Evolutionary conservation across 2,113 vertebrate species (phyloP), one percentile per base, ranked within the genome.

Genomic region (Eclectus roratus): DNA sequence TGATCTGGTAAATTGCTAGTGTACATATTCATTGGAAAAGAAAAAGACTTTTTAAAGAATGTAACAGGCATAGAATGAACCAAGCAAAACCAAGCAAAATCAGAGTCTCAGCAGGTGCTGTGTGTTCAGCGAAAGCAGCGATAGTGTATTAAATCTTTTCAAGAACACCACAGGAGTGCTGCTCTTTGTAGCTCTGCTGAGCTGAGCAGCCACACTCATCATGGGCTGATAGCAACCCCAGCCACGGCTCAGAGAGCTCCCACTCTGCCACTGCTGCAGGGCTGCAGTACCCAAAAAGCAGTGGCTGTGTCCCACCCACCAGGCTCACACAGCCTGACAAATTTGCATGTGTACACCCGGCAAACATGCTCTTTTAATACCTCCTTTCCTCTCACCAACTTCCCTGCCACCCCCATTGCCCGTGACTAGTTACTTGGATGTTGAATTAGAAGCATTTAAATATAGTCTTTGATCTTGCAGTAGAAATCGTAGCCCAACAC

Each of bases 371-470:
- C 58, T 60, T 85, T 41, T 47, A 71, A 61, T 41, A 49, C 23
- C 31, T 83, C 43, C 16, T 79, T 80, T 69, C 47, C 17, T 61
- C 85, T 37, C 3, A 3, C 52, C 46, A 35, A 5, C 17, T 74
- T 71, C 71, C 2, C 10, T 43, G 46, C 74, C 37, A 16, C 25
- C 52, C 74, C 24, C 41, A 18, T 39, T 60, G 79, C 60, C 53
- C 76, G 60, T 23, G 69, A 86, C 52, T 85, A 72, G 33, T 72
- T 78, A 66, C 73, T 94, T 55, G 53, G 71, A 84, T 47, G 52
- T 47, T 70, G 69, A 96, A 90, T 63, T 72, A 88, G 66, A 73
- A 60, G 56, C 17, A 31, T 64, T 87, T 82, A 92, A 94, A 90
- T 46, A 33, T 8, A 47, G 13, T 44, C 89, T 96, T 89, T 90